Evolutionary conservation across 35 echinoderm and acorn worm species (phyloP).

Genomic region (Eucidaris tribuloides): DNA sequence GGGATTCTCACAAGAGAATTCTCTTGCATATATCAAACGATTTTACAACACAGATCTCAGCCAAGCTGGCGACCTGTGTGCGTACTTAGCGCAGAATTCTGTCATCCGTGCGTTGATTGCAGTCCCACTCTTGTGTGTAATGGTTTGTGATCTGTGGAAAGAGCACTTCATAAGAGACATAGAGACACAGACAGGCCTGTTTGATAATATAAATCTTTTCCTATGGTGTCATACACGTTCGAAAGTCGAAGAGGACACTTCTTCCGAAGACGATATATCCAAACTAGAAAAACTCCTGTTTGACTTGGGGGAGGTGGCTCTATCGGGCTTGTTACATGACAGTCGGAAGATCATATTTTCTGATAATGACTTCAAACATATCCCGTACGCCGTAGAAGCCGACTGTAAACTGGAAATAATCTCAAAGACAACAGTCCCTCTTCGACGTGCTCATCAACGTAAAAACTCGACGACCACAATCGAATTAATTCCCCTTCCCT

Average conservation of each 20-base stretch:
- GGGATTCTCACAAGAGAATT: background rate
- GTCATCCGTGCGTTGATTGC: background rate
- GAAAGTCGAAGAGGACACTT: background rate
- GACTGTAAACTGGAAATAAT: background rate
- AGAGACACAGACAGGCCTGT: background rate
- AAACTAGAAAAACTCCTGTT: background rate
- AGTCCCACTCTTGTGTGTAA: slow-evolving; percentile 1
- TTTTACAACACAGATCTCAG: background rate
- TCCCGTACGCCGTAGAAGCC: background rate
- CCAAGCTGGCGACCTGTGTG: background rate
- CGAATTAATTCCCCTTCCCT: slow-evolving; percentile 12
- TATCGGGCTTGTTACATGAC: background rate
- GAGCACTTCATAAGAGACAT: background rate
- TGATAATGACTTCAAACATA: background rate
- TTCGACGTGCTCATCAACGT: background rate
- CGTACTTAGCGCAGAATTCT: background rate
- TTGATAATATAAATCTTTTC: slow-evolving; percentile 22
- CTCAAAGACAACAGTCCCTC: background rate
- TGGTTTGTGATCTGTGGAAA: background rate
- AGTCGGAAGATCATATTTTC: background rate
- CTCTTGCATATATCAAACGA: background rate
- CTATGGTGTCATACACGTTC: background rate
- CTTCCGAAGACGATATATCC: background rate
- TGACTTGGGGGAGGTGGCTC: background rate
- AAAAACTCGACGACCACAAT: background rate